Evolutionary conservation across 2,888 invertebrate species (phyloP), one percentile per base, ranked within the genome.

Genomic region (Diaphora mendica): DNA sequence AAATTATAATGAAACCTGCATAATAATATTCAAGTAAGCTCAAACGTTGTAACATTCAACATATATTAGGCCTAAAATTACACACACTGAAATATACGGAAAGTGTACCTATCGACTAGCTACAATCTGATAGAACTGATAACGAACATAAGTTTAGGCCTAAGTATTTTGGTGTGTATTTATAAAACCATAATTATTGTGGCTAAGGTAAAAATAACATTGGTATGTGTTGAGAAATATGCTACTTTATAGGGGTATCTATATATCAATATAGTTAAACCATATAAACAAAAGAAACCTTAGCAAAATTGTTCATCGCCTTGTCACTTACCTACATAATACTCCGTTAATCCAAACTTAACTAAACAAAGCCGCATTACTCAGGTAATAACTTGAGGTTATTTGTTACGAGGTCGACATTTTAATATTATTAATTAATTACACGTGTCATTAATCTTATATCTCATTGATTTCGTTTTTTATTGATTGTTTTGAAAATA

Each of bases 281-380:
- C n/a, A 3, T 55, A 55, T 20, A 55, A 55, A 48, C 20, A 48
- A 48, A 66, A 66, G 39, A 39, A 42, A 30, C 66, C 42, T 17
- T 59, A 42, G 30, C 3, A 26, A n/a, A 42, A 30, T 67, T 73
- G 76, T 77, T 75, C 71, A 83, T 82, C 70, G 71, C 77, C 78
- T 71, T 70, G 71, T 72, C 76, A 77, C 71, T 42, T 64, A 77
- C 74, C n/a, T 33, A 81, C 77, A 65, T 71, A 73, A 82, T 55
- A 74, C 78, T 75, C 33, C 78, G 78, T 83, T 82, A 83, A 78
- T 78, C 64, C 78, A 70, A 77, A 81, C 81, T 79, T 81, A 81
- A 81, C 74, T 77, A 77, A 82, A 81, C 77, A 75, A 73, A 81
- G 79, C 82, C 75, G 73, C 48, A 80, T 73, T 79, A 76, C 81